Conservation (phyloP, 2,113 vertebrate genomes). For the Dasyornis broadbenti region DNA sequence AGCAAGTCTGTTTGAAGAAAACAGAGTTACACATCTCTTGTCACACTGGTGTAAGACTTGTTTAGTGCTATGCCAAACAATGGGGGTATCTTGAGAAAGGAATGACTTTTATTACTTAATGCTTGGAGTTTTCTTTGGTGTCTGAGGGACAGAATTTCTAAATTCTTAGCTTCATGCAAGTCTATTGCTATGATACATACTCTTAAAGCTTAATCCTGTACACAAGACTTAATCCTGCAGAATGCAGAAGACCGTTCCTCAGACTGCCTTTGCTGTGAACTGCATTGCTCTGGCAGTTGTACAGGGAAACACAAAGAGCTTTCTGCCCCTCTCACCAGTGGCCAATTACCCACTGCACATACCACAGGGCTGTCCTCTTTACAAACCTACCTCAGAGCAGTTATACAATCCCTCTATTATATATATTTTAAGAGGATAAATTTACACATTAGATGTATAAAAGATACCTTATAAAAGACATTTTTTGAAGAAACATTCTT, state of each 20-base stretch:
- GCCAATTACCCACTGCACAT: background rate
- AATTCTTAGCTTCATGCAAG: background rate
- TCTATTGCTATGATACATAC: background rate
- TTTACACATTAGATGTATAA: background rate
- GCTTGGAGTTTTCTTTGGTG: background rate
- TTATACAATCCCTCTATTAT: background rate
- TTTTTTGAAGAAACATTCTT: background rate
- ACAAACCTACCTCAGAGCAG: background rate
- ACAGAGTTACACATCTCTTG: background rate
- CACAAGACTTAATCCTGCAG: background rate
- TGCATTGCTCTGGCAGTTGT: background rate
- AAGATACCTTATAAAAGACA: background rate
- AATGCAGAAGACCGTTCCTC: background rate
- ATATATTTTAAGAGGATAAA: conserved; percentile 10
- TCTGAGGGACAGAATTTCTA: background rate
- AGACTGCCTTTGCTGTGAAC: background rate
- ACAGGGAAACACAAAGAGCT: background rate
- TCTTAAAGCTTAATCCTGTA: background rate
- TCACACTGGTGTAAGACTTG: background rate
- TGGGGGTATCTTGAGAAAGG: background rate
- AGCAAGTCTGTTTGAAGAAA: background rate
- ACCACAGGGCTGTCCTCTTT: background rate
- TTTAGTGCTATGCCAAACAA: accelerated
- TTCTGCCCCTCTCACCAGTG: background rate
- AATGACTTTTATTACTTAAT: background rate